Evolutionary conservation across 1,140 invertebrate genomes (phyloP).

Genomic region (Aphidius ervi): DNA sequence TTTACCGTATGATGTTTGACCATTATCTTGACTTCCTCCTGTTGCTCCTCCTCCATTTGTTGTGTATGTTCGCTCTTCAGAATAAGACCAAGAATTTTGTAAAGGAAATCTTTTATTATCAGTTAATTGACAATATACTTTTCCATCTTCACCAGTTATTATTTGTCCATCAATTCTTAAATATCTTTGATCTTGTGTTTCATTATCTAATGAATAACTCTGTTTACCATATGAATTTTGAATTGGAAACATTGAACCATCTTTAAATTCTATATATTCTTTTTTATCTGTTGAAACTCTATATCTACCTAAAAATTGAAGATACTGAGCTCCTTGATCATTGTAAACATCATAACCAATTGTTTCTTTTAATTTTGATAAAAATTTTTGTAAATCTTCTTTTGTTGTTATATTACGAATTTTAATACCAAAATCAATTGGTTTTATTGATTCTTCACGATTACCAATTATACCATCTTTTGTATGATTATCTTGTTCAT

Average conservation of each 20-base stretch:
- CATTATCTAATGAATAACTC: conserved; percentile 23
- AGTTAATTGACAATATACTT: conserved; percentile 35
- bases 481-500: neutral
- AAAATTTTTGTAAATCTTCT: conserved; percentile 34
- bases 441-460: conserved; percentile 34
- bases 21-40: neutral
- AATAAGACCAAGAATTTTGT: conserved; percentile 35
- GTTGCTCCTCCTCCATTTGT: conserved; percentile 20
- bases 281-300: conserved; percentile 30
- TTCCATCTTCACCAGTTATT: conserved; percentile 30
- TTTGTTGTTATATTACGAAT: conserved; percentile 33
- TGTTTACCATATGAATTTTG: conserved; percentile 31
- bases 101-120: conserved; percentile 39
- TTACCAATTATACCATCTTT: conserved; percentile 31
- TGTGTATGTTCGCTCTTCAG: conserved; percentile 32
- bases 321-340: conserved; percentile 32
- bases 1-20: neutral
- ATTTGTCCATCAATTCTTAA: conserved; percentile 36
- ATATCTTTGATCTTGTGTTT: conserved; percentile 15
- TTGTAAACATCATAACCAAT: conserved; percentile 28
- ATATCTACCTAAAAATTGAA: conserved; percentile 37
- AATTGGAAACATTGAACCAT: conserved; percentile 38
- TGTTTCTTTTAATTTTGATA: conserved; percentile 29
- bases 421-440: conserved; percentile 28
- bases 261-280: conserved; percentile 40